These are phyloP conservation scores for Ethmia dodecea DNA, from an alignment of 2,888 invertebrate species.

Conservation along the genomic window DNA sequence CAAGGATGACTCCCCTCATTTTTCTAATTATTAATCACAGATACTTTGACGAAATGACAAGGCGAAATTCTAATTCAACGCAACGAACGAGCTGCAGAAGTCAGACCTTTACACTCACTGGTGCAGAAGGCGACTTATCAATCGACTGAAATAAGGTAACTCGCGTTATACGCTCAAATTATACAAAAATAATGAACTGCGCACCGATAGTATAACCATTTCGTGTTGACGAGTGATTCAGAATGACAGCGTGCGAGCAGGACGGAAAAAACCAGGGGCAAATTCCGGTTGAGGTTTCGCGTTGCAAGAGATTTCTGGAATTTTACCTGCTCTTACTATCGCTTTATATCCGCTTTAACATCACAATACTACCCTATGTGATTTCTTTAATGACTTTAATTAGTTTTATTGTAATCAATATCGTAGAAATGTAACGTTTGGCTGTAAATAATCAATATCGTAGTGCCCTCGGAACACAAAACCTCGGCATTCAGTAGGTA, in stretches of 20 bases:
- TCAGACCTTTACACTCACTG: constrained; percentile 94
- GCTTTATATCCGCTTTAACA: neutral
- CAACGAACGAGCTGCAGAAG: constrained; percentile 26
- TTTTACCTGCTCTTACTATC: constrained; percentile 21
- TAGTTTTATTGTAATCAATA: constrained; percentile 1
- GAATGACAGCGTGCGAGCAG: constrained; percentile 50
- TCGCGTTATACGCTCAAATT: constrained; percentile 44
- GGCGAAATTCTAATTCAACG: constrained; percentile 7
- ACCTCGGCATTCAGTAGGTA: constrained; percentile 46
- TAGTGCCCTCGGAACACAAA: constrained; percentile 65
- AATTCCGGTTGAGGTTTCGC: constrained; percentile 57
- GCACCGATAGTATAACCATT: constrained; percentile 64
- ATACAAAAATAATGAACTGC: constrained; percentile 59
- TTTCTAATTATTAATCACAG: constrained; percentile 58
- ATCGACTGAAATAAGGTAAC: constrained; percentile 45
- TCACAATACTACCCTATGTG: neutral
- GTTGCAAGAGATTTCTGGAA: constrained; percentile 55
- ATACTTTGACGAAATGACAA: constrained; percentile 58
- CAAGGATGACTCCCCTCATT: constrained; percentile 77
- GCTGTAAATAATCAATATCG: too few species aligned
- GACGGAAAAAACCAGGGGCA: constrained; percentile 37
- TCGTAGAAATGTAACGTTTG: constrained; percentile 13
- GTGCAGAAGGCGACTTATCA: constrained; percentile 87
- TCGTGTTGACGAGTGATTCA: constrained; percentile 54
- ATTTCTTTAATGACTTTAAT: neutral